Conservation (phyloP, 2,888 invertebrate genomes). For the Drosophila mettleri region DNA sequence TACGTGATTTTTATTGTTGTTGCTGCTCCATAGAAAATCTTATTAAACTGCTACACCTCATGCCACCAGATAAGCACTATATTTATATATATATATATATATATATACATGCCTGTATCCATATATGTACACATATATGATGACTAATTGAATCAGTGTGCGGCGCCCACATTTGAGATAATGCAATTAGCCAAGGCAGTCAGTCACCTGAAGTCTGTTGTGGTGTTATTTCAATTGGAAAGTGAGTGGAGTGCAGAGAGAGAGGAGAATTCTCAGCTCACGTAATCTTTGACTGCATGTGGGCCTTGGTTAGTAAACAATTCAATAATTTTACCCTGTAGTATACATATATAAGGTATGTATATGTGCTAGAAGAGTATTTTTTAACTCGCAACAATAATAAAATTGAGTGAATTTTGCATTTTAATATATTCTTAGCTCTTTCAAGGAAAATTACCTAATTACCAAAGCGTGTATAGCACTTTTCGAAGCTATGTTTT, state of each 20-base stretch:
- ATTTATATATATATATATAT: background rate
- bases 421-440: background rate
- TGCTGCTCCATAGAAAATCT: slow-evolving; percentile 37
- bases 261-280: slow-evolving; percentile 23
- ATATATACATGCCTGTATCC: background rate
- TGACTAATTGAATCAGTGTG: slow-evolving; percentile 62
- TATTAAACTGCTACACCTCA: slow-evolving; percentile 34
- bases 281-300: slow-evolving; percentile 26
- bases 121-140: slow-evolving; percentile 16
- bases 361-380: background rate
- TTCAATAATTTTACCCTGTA: slow-evolving; percentile 32
- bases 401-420: no score
- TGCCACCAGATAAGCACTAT: slow-evolving; percentile 45
- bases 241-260: slow-evolving; percentile 5
- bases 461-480: background rate
- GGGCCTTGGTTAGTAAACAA: slow-evolving; percentile 25
- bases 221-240: slow-evolving; percentile 30
- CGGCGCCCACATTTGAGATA: slow-evolving; percentile 53
- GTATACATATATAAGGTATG: background rate
- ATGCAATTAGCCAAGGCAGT: slow-evolving; percentile 65
- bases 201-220: slow-evolving; percentile 34
- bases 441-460: background rate
- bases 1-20: slow-evolving; percentile 36
- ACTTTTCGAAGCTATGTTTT: background rate
- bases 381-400: background rate